Evolutionary conservation across 2,888 invertebrate species (phyloP), one percentile per base, ranked within the genome.

Genomic region (Brachylomia viminalis): DNA sequence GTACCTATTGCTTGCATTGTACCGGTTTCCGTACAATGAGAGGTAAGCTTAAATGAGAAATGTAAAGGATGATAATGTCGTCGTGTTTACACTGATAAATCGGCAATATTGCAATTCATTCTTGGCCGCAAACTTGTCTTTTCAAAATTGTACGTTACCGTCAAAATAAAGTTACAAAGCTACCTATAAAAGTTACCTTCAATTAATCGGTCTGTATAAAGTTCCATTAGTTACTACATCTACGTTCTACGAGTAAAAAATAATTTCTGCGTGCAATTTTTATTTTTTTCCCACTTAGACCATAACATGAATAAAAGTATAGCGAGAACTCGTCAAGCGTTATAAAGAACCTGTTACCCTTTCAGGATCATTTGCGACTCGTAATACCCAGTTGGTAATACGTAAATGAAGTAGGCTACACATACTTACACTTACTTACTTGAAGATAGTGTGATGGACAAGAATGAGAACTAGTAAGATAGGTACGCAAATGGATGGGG

Each of bases 271-370:
- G 17, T 49, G 27, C 15, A 13, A 47, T 62, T 38, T 58, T 54
- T 52, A 64, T 15, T 20, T 5, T 70, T 70, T 71, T 33, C 8
- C 38, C 42, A 30, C 27, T 42, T 30, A 45, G 20, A 49, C 49
- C 27, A 45, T 45, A 74, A 33, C 49, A 62, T 27, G 0, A 72
- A 77, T 27, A 62, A 38, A 58, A 58, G 42, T 47, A 47, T 49
- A 33, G 30, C n/a, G 52, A 52, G 6, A 81, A 64, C 49, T 64
- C 33, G 49, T 58, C 33, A 49, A 81, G 49, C 23, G 27, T 33
- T 52, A n/a, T 65, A 61, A 56, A 61, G 23, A 69, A 80, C 65
- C n/a, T 20, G 83, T 77, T 77, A 59, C 59, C 42, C 59, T 77
- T 82, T 65, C 64, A 47, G 58, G 52, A 82, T 45, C n/a, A 74